A percentile compares a stretch with the other conserved stretches of the same genome.
Evolutionary conservation across 2,797 vertebrate species (phyloP).

Genomic region (Toxotes lorentzi): DNA sequence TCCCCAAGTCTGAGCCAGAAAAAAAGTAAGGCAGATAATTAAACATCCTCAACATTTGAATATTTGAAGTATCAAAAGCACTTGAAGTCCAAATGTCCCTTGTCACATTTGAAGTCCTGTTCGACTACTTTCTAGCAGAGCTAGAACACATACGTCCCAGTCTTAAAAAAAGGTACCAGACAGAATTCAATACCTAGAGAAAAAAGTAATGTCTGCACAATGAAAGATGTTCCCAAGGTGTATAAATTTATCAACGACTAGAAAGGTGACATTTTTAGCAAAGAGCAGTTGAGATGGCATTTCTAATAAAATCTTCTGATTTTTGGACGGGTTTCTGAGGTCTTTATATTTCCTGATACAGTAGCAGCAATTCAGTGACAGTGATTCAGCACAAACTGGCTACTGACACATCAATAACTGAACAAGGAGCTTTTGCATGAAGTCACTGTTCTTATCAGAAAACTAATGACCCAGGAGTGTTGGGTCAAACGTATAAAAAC

Average conservation of each 20-base stretch:
- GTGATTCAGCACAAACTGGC: conserved; percentile 62
- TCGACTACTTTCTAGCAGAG: neutral
- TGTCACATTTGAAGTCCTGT: neutral
- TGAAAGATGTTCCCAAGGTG: conserved; percentile 21
- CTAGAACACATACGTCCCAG: neutral
- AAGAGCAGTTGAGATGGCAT: conserved; percentile 34
- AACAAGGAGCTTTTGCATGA: conserved; percentile 28
- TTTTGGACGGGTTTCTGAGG: conserved; percentile 13
- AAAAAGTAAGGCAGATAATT: neutral
- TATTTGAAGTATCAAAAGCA: neutral
- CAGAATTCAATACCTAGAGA: neutral
- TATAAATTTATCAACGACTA: conserved; percentile 42
- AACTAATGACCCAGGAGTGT: conserved; percentile 18
- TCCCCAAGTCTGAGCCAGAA: neutral
- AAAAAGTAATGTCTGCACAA: conserved; percentile 1
- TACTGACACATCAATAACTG: conserved; percentile 47
- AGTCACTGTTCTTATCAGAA: conserved; percentile 28
- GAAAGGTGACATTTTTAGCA: conserved; percentile 42
- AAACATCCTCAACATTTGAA: neutral
- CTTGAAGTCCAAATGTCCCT: neutral
- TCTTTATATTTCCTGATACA: conserved; percentile 42
- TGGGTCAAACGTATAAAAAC: conserved; percentile 7
- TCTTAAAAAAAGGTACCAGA: neutral
- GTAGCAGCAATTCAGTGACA: conserved; percentile 45
- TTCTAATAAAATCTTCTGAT: conserved; percentile 38